phyloP scores from a whole-genome alignment of 2,797 vertebrate species.

The Onychomys leucogaster region DNA sequence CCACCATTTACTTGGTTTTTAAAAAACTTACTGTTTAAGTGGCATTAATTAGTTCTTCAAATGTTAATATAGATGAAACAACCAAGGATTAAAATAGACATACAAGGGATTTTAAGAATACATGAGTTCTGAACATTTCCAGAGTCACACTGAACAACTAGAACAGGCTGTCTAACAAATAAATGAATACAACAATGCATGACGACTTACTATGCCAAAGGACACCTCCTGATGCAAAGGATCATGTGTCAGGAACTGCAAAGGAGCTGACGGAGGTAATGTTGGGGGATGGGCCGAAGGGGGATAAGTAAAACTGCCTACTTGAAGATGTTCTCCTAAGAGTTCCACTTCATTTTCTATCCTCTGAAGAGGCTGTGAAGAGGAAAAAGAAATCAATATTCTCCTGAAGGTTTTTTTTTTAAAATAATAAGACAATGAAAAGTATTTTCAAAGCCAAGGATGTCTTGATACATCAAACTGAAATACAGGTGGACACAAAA shows the following conservation, averaged over 20 bases:
- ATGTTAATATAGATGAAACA: slow-evolving; percentile 1
- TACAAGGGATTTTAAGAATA: neutral
- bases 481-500: neutral
- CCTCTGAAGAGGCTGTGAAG: slow-evolving; percentile 94
- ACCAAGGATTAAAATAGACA: slow-evolving; percentile 26
- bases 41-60: slow-evolving; percentile 54
- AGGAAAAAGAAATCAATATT: neutral
- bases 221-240: slow-evolving; percentile 96
- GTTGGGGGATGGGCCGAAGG: slow-evolving; percentile 92
- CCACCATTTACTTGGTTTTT: neutral
- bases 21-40: slow-evolving; percentile 39
- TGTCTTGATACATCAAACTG: slow-evolving; percentile 44
- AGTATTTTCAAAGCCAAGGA: neutral
- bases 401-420: slow-evolving; percentile 26
- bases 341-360: slow-evolving; percentile 98
- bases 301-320: slow-evolving; percentile 94
- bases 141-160: slow-evolving; percentile 20
- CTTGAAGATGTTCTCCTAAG: slow-evolving; percentile 96
- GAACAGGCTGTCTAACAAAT: slow-evolving; percentile 46
- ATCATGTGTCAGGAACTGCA: slow-evolving; percentile 97
- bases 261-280: slow-evolving; percentile 94
- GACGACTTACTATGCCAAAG: slow-evolving; percentile 94
- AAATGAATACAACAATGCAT: slow-evolving; percentile 45
- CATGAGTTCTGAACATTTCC: slow-evolving; percentile 40
- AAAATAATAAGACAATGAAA: neutral